These are phyloP conservation scores for Lytechinus variegatus DNA, from an alignment of 35 echinoderm and acorn worm species.

Conservation along the genomic window DNA sequence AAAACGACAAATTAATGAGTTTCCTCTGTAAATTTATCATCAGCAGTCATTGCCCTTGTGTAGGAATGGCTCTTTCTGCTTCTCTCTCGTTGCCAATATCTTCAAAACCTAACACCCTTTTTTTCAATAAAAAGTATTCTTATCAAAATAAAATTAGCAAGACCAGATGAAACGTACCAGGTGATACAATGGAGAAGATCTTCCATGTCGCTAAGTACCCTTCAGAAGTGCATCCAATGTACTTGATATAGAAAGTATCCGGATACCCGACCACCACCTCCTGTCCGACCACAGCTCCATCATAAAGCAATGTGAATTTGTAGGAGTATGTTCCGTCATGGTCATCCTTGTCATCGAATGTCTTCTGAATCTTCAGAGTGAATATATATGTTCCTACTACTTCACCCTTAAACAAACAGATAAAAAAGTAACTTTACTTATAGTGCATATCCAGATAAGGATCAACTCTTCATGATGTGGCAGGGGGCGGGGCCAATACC, in stretches of 20 bases:
- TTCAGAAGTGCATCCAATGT: neutral
- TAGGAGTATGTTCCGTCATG: neutral
- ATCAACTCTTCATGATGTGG: no score
- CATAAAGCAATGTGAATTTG: neutral
- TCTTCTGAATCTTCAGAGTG: slow-evolving; percentile 1
- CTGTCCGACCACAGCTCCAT: neutral
- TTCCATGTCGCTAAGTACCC: neutral
- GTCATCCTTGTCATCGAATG: neutral
- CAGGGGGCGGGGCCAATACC: no score
- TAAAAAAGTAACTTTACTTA: no score
- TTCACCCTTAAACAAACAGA: neutral
- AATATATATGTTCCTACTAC: neutral
- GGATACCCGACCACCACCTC: neutral
- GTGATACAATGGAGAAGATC: neutral
- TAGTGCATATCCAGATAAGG: no score
- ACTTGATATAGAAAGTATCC: neutral
- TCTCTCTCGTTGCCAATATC: no score
- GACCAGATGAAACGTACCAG: neutral
- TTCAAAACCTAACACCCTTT: no score
- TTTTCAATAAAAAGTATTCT: no score
- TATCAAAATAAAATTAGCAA: no score
- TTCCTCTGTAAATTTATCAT: no score
- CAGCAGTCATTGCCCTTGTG: no score
- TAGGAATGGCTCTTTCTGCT: no score
- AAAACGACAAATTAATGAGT: no score